A percentile compares a stretch with the other conserved stretches of the same genome.
phyloP scores from a whole-genome alignment of 2,888 invertebrate species.

The Andrena praecox region DNA sequence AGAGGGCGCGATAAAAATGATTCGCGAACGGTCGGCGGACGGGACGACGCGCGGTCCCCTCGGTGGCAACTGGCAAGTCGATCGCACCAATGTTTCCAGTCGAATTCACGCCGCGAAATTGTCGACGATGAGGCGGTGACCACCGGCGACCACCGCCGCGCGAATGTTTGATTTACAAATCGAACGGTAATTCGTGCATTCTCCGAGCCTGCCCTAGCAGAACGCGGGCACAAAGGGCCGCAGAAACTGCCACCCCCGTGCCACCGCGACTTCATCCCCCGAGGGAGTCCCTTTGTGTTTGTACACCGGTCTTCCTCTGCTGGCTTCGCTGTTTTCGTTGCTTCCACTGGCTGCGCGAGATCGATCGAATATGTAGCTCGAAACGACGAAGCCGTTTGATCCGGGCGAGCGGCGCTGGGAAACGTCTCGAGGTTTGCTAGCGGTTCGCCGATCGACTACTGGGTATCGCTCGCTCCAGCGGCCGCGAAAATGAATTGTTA shows the following conservation, averaged over 20 bases:
- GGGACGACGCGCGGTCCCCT: neutral
- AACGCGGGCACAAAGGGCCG: constrained; percentile 57
- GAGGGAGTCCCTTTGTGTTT: constrained; percentile 66
- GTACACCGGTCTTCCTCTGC: constrained; percentile 49
- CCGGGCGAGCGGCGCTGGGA: neutral
- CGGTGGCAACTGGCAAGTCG: constrained; percentile 19
- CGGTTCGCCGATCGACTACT: neutral
- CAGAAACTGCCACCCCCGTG: constrained; percentile 53
- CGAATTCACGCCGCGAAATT: constrained; percentile 22
- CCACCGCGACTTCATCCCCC: constrained; percentile 57
- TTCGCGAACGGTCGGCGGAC: neutral
- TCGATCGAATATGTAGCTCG: constrained; percentile 33
- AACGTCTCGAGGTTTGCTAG: constrained; percentile 5
- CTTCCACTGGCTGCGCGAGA: neutral
- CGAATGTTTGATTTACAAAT: constrained; percentile 74
- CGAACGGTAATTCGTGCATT: constrained; percentile 74
- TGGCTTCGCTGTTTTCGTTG: constrained; percentile 40
- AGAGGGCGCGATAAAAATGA: neutral
- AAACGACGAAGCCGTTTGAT: constrained; percentile 24
- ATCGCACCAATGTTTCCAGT: constrained; percentile 26
- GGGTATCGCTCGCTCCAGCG: neutral
- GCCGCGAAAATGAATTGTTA: constrained; percentile 19
- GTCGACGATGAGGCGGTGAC: constrained; percentile 16
- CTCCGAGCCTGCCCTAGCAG: constrained; percentile 52
- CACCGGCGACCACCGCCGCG: neutral